phyloP scores from a whole-genome alignment of 2,888 invertebrate species.

The Limnephilus auricula region DNA sequence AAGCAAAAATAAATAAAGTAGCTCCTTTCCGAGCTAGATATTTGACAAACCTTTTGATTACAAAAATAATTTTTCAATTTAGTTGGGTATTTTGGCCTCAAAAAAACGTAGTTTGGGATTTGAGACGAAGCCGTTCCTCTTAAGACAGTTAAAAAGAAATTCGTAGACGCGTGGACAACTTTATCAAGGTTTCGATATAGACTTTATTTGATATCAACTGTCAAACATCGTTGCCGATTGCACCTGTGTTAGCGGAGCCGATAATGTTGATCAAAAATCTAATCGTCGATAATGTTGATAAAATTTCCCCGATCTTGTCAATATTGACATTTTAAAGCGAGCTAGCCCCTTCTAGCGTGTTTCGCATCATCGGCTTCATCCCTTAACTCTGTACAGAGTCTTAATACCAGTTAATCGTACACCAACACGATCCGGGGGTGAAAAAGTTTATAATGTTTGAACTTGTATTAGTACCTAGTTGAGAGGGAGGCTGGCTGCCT shows the following conservation, averaged over 20 bases:
- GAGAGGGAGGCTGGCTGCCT: slow-evolving; percentile 6
- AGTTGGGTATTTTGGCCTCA: no score
- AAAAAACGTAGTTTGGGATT: no score
- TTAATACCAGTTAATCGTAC: slow-evolving; percentile 41
- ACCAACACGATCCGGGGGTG: slow-evolving; percentile 46
- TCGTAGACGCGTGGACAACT: no score
- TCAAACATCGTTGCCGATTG: background rate
- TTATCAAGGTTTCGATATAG: no score
- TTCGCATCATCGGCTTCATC: background rate
- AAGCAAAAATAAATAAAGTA: no score
- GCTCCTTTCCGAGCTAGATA: no score
- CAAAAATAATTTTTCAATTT: no score
- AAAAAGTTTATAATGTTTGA: slow-evolving; percentile 58
- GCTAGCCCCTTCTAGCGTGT: background rate
- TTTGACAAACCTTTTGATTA: no score
- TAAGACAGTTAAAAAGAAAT: no score
- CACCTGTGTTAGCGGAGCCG: background rate
- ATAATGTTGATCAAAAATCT: no score
- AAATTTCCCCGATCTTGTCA: background rate
- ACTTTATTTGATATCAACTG: no score
- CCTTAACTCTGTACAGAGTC: background rate
- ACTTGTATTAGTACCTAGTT: slow-evolving; percentile 50
- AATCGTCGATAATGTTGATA: background rate
- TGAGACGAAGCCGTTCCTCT: no score
- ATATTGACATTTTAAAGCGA: background rate